phyloP scores from a whole-genome alignment of 2,797 vertebrate species.

The Lepus townsendii region DNA sequence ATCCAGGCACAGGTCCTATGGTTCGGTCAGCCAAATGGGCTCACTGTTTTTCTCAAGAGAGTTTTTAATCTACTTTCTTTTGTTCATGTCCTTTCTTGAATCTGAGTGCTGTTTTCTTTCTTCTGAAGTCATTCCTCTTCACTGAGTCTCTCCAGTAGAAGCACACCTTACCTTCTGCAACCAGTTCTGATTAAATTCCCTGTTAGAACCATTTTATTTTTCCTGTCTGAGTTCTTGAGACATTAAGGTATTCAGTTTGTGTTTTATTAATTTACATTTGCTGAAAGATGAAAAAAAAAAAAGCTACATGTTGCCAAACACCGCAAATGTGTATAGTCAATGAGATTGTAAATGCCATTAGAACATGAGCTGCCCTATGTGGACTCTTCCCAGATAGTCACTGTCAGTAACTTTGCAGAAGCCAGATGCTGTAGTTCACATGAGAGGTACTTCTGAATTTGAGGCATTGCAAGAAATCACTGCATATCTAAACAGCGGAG shows the following conservation, averaged over 20 bases:
- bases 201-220: conserved; percentile 11
- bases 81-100: neutral
- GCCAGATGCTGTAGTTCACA: neutral
- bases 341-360: conserved; percentile 21
- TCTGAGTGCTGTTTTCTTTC: neutral
- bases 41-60: conserved; percentile 17
- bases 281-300: conserved; percentile 52
- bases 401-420: conserved; percentile 24
- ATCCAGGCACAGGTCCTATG: neutral
- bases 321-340: neutral
- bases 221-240: conserved; percentile 23
- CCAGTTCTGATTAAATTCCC: conserved; percentile 36
- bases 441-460: conserved; percentile 23
- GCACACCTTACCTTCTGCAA: neutral
- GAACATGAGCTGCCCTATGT: neutral
- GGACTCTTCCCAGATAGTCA: conserved; percentile 20
- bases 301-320: neutral
- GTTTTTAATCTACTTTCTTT: neutral
- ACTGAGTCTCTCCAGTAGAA: neutral
- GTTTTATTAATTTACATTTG: conserved; percentile 66
- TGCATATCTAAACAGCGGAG: conserved; percentile 45
- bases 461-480: conserved; percentile 58
- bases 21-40: neutral
- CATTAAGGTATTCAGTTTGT: conserved; percentile 19
- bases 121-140: neutral